Conservation (phyloP, 2,888 invertebrate genomes). For the Thecophora atra region DNA sequence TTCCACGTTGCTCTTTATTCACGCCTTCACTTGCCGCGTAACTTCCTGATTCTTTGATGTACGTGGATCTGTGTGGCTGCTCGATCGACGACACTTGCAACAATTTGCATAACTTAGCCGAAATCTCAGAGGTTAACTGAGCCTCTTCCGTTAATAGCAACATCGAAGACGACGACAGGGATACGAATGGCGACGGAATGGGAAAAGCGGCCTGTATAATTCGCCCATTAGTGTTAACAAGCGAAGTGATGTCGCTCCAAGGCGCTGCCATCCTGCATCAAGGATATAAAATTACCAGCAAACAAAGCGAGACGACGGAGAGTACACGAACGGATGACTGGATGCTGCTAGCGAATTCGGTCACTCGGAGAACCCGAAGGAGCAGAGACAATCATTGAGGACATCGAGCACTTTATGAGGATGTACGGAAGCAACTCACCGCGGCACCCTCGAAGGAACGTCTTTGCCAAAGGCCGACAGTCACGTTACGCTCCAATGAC, state of each 20-base stretch:
- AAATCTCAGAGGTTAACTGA: constrained; percentile 12
- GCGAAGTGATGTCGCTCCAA: constrained; percentile 10
- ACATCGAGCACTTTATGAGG: constrained; percentile 24
- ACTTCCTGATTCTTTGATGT: too few relatives aligned
- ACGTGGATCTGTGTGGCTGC: not conserved
- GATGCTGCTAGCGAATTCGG: not conserved
- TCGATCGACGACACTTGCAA: constrained; percentile 8
- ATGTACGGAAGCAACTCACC: constrained; percentile 15
- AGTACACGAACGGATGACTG: not conserved
- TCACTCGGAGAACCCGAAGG: not conserved
- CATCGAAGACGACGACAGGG: not conserved
- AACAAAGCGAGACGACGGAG: constrained; percentile 17
- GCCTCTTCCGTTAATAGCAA: not conserved
- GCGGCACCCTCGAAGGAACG: not conserved
- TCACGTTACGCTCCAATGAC: constrained; percentile 25
- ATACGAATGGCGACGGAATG: not conserved
- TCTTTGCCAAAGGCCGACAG: constrained; percentile 24
- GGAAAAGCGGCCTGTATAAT: constrained; percentile 23
- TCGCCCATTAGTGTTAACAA: constrained; percentile 31
- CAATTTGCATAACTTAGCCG: constrained; percentile 16
- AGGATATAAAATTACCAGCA: constrained; percentile 33
- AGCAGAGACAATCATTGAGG: constrained; percentile 16
- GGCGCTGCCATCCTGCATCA: constrained; percentile 15
- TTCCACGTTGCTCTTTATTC: too few relatives aligned
- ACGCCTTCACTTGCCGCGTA: too few relatives aligned